Conservation (phyloP, 2,888 invertebrate genomes). For the Bombylius major region DNA sequence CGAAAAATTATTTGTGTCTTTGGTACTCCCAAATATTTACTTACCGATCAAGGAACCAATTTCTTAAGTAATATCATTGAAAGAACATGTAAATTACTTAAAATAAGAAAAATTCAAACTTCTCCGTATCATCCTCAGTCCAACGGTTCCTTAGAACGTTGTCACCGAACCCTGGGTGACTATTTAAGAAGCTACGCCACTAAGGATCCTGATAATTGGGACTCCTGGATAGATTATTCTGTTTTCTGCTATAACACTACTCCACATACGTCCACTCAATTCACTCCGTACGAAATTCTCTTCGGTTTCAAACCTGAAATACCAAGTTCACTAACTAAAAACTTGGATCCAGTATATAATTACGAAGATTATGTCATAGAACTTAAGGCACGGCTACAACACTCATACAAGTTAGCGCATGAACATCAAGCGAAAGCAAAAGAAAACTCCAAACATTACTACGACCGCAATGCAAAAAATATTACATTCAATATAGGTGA, state of each 20-base stretch:
- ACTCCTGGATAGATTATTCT: conserved; percentile 20
- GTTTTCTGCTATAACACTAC: conserved; percentile 22
- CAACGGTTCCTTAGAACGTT: conserved; percentile 24
- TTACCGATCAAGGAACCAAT: neutral
- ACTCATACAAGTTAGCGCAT: no score
- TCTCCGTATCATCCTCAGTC: conserved; percentile 5
- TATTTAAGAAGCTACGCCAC: conserved; percentile 23
- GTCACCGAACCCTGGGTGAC: conserved; percentile 22
- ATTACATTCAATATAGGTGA: no score
- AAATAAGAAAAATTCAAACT: neutral
- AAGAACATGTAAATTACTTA: conserved; percentile 5
- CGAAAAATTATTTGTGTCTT: neutral
- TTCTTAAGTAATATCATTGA: conserved; percentile 13
- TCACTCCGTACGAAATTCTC: neutral
- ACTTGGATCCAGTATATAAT: no score
- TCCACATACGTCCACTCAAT: conserved; percentile 14
- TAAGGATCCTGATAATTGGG: conserved; percentile 22
- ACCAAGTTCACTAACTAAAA: neutral
- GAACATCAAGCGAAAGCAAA: no score
- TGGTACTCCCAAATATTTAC: neutral
- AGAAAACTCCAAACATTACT: no score
- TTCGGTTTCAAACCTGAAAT: neutral
- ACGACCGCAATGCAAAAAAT: no score
- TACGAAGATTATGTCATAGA: no score
- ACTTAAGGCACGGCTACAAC: no score